phyloP scores from a whole-genome alignment of 2,888 invertebrate species.

The Phengaris alcon region DNA sequence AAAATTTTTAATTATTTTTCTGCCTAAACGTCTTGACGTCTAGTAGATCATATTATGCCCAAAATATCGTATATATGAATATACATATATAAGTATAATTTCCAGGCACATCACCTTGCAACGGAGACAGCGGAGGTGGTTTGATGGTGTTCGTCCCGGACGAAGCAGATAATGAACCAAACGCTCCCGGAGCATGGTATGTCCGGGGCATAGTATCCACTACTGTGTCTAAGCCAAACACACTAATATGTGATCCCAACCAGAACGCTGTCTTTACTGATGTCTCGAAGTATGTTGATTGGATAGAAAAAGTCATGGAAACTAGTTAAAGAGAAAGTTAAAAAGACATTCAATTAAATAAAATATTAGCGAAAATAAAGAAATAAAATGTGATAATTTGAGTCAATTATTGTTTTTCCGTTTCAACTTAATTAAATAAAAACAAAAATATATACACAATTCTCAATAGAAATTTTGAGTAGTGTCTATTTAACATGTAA shows the following conservation, averaged over 20 bases:
- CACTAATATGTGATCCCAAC: slow-evolving; percentile 57
- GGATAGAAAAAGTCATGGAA: slow-evolving; percentile 42
- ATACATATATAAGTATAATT: slow-evolving; percentile 8
- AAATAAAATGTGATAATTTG: too few relatives aligned
- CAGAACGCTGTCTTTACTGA: slow-evolving; percentile 70
- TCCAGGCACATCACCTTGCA: slow-evolving; percentile 66
- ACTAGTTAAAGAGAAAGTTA: neutral
- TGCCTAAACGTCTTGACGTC: too few relatives aligned
- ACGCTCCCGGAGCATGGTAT: slow-evolving; percentile 48
- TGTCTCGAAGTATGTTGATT: slow-evolving; percentile 47
- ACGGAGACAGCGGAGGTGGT: slow-evolving; percentile 74
- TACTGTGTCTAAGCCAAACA: slow-evolving; percentile 43
- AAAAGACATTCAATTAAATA: neutral
- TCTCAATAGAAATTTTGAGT: too few relatives aligned
- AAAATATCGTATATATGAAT: too few relatives aligned
- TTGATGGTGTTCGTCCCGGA: slow-evolving; percentile 56
- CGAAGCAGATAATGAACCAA: slow-evolving; percentile 35
- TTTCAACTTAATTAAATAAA: too few relatives aligned
- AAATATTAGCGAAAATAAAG: neutral
- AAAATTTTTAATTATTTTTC: too few relatives aligned
- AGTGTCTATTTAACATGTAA: too few relatives aligned
- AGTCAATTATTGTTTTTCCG: too few relatives aligned
- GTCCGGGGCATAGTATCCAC: slow-evolving; percentile 52
- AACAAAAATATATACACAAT: too few relatives aligned
- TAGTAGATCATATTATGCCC: too few relatives aligned